A percentile compares a stretch with the other conserved stretches of the same genome.
Conservation (phyloP, 2,113 vertebrate genomes). For the Rhea pennata region DNA sequence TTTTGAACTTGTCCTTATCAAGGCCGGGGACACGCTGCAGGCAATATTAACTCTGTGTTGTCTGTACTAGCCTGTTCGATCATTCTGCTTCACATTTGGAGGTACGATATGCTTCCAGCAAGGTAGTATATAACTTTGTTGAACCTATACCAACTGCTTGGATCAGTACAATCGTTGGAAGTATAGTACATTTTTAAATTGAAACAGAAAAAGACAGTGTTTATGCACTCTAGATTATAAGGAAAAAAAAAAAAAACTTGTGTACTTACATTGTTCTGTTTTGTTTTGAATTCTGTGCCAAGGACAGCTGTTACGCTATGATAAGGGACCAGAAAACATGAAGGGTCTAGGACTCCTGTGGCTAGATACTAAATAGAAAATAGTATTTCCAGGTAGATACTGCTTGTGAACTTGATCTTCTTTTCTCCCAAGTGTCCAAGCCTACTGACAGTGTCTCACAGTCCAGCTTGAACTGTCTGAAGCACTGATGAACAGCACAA, state of each 20-base stretch:
- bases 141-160: neutral
- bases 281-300: neutral
- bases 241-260: neutral
- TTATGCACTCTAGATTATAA: neutral
- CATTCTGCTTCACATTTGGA: neutral
- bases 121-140: neutral
- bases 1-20: neutral
- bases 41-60: neutral
- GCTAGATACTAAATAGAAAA: neutral
- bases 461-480: neutral
- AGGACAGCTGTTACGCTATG: neutral
- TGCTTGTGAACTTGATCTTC: neutral
- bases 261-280: neutral
- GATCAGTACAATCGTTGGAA: neutral
- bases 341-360: neutral
- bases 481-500: neutral
- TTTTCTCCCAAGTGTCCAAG: neutral
- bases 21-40: neutral
- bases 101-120: neutral
- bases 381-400: neutral
- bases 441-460: fast-evolving
- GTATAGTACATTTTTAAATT: neutral
- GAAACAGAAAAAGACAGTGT: neutral
- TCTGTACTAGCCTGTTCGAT: neutral
- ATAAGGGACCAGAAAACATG: neutral